Base-by-base conservation (phyloP, 2,888 invertebrate genomes). In the Troides aeacus region DNA sequence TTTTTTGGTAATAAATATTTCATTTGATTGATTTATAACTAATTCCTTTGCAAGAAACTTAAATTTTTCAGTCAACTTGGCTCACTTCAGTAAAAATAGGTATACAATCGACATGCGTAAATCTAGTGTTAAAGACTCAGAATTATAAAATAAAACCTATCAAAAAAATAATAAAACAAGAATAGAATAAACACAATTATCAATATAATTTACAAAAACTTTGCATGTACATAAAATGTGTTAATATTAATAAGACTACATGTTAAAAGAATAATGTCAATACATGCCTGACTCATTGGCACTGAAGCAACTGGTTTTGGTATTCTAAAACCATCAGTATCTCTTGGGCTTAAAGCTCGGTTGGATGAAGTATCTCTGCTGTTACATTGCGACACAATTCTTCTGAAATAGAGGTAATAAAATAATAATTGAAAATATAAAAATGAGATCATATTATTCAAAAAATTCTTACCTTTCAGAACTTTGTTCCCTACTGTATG, bases 401-500 rank as follows among this genome's bases (percentile, higher is more conserved):
- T 84, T 73, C 92, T 92, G 78, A 66, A 87, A 87, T 59, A 66
- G 0, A 50, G 50, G 62, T 61, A 59, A 65, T 60, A 23, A 23
- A 23, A 58, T 21, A 12, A 23, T 23, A 58, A 23, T 58, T 23
- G 15, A 24, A 23, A 58, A 18, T 12, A 58, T 21, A 58, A 18
- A 10, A 42, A 60, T 56, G 60, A 56, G 1, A 66, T n/a, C 10
- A 8, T n/a, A 53, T 15, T 15, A 62, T 17, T 7, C 30, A 59
- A 21, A 67, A 66, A 67, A 66, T 65, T 69, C 8, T 53, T 79
- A 92, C 93, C 93, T 88, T 82, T 93, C 93, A 68, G 87, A 83
- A 72, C 93, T 93, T 64, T 92, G 92, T 77, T 93, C 93, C 73
- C 93, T 84, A 79, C 92, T 93, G 67, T 87, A 93, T 24, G 92